Percentiles rank a stretch among this genome's conserved stretches.
Conservation (phyloP, 2,113 vertebrate genomes). For the Bostrychus sinensis region DNA sequence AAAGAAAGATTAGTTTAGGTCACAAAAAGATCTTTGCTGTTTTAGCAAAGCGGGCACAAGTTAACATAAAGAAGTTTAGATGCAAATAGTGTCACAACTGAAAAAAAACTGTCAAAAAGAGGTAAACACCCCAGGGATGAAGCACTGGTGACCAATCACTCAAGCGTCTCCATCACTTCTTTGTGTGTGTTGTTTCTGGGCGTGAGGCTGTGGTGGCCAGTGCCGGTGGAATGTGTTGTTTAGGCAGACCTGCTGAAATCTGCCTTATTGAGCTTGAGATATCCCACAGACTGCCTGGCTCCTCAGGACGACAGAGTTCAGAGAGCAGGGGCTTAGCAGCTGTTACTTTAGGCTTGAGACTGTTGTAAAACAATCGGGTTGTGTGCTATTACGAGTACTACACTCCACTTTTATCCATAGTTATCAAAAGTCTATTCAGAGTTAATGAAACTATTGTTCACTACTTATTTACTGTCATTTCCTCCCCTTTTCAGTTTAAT, state of each 20-base stretch:
- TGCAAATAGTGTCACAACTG: constrained; percentile 55
- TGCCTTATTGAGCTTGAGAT: constrained; percentile 80
- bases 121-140: constrained; percentile 48
- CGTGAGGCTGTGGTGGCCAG: constrained; percentile 63
- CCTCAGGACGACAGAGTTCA: constrained; percentile 73
- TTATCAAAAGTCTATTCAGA: neutral
- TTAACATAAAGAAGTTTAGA: constrained; percentile 8
- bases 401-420: neutral
- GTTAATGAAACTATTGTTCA: neutral
- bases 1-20: constrained; percentile 18
- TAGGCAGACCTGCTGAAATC: constrained; percentile 74
- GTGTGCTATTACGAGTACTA: neutral
- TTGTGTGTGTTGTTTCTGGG: constrained; percentile 66
- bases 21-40: constrained; percentile 10
- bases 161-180: constrained; percentile 32
- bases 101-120: constrained; percentile 54
- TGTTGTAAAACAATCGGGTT: neutral
- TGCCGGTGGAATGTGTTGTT: constrained; percentile 74
- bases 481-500: no score
- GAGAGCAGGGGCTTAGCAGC: constrained; percentile 43
- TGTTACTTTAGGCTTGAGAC: constrained; percentile 68
- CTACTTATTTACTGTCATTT: no score
- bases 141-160: constrained; percentile 53
- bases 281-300: constrained; percentile 91
- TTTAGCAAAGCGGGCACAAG: neutral